Conservation (phyloP, 2,888 invertebrate species). For the Acronicta alni region DNA sequence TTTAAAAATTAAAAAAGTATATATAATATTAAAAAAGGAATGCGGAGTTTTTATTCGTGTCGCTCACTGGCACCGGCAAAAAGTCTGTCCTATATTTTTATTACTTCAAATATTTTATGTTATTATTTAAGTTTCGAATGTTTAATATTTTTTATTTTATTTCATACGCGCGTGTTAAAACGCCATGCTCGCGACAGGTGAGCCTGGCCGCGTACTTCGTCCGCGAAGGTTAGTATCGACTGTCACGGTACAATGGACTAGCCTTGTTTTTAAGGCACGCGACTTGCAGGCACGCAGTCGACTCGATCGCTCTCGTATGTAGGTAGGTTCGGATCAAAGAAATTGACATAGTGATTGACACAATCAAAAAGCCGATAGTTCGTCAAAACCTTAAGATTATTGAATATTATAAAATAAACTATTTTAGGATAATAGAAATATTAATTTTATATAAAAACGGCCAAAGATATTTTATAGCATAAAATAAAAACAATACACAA, state of each 20-base stretch:
- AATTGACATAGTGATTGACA: conserved; percentile 67
- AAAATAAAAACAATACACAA: no score
- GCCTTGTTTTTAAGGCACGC: conserved; percentile 83
- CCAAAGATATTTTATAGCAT: no score
- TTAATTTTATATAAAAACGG: no score
- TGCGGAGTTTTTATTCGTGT: conserved; percentile 44
- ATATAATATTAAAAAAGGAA: conserved; percentile 53
- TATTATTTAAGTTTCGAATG: conserved; percentile 21
- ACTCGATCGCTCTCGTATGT: conserved; percentile 45
- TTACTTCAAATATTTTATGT: no score
- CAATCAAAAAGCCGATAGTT: conserved; percentile 25
- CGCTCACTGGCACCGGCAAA: conserved; percentile 46
- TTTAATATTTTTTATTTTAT: conserved; percentile 54
- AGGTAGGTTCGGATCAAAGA: conserved; percentile 63
- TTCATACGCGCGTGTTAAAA: conserved; percentile 71
- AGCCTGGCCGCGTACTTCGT: conserved; percentile 69
- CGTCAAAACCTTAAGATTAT: conserved; percentile 10
- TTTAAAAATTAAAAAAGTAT: conserved; percentile 49
- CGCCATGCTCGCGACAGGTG: conserved; percentile 70
- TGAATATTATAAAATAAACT: background rate
- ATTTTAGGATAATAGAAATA: background rate
- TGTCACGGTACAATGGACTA: conserved; percentile 75
- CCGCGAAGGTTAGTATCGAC: conserved; percentile 79
- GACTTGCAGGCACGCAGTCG: conserved; percentile 62
- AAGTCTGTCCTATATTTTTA: conserved; percentile 4